A percentile compares a stretch with the other conserved stretches of the same genome.
phyloP scores from a whole-genome alignment of 2,797 vertebrate genomes.

The Delichon dasypus region DNA sequence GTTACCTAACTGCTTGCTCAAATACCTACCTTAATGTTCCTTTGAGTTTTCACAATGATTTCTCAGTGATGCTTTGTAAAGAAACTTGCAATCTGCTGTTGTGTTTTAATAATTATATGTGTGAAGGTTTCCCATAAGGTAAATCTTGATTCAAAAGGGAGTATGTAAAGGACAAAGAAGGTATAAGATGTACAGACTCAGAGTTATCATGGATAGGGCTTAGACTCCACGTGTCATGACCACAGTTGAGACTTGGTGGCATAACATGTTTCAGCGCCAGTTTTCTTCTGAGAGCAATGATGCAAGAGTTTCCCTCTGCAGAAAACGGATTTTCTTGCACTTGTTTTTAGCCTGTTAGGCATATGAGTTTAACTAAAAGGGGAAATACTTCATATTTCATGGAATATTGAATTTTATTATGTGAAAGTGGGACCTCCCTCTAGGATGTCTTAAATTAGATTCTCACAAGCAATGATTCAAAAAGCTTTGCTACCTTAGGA shows the following conservation, averaged over 20 bases:
- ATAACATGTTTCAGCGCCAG: neutral
- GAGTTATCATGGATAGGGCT: neutral
- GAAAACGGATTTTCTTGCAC: neutral
- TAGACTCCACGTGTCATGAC: neutral
- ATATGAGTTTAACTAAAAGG: neutral
- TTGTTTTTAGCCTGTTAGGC: neutral
- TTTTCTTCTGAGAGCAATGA: neutral
- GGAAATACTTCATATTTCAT: neutral
- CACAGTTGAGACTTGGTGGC: neutral
- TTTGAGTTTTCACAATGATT: neutral
- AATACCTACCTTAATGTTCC: neutral
- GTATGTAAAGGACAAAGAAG: neutral
- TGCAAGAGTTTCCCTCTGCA: neutral
- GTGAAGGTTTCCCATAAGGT: neutral
- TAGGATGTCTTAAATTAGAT: neutral
- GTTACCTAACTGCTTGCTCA: neutral
- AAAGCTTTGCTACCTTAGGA: neutral
- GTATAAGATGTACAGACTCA: neutral
- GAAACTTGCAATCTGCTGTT: neutral
- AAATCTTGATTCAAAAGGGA: neutral
- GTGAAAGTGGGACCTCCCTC: neutral
- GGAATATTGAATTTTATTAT: neutral
- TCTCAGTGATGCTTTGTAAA: neutral
- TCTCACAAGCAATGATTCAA: neutral
- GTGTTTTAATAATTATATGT: neutral